These are phyloP conservation scores for Puntigrus tetrazona DNA, from an alignment of 2,113 vertebrate species.

Conservation along the genomic window DNA sequence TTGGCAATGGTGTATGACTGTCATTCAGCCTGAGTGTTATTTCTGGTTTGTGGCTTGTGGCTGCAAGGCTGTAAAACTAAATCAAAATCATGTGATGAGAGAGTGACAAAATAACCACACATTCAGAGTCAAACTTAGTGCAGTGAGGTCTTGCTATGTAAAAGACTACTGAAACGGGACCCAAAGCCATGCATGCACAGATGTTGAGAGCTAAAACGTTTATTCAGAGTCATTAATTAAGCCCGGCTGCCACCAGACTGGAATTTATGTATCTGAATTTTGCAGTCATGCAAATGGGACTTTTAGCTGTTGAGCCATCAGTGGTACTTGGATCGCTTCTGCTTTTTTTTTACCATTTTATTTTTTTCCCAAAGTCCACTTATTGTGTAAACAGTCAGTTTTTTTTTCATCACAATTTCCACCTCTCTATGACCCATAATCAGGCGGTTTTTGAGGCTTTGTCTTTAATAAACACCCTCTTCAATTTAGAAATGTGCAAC, in stretches of 20 bases:
- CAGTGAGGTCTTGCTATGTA: constrained; percentile 15
- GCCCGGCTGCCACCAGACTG: not conserved
- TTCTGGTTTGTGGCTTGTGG: constrained; percentile 51
- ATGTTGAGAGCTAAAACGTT: constrained; percentile 17
- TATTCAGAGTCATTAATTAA: constrained; percentile 27
- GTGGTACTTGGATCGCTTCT: not conserved
- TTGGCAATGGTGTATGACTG: constrained; percentile 14
- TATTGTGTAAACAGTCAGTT: not conserved
- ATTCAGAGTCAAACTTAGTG: constrained; percentile 33
- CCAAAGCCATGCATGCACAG: not conserved
- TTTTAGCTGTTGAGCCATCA: constrained; percentile 6
- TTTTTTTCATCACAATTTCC: not conserved
- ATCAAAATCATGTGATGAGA: constrained; percentile 50
- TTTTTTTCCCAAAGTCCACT: not conserved
- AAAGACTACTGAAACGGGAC: constrained; percentile 2
- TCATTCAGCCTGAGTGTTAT: constrained; percentile 33
- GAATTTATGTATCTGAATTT: constrained; percentile 22
- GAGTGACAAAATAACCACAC: constrained; percentile 29
- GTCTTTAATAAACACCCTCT: not conserved
- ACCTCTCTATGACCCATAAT: constrained; percentile 3
- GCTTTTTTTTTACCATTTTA: not conserved
- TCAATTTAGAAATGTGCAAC: not conserved
- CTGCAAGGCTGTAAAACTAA: constrained; percentile 41
- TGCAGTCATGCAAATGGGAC: not conserved
- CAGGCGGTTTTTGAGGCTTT: not conserved